Evolutionary conservation across 2,888 invertebrate genomes (phyloP).

Genomic region (Phengaris alcon): DNA sequence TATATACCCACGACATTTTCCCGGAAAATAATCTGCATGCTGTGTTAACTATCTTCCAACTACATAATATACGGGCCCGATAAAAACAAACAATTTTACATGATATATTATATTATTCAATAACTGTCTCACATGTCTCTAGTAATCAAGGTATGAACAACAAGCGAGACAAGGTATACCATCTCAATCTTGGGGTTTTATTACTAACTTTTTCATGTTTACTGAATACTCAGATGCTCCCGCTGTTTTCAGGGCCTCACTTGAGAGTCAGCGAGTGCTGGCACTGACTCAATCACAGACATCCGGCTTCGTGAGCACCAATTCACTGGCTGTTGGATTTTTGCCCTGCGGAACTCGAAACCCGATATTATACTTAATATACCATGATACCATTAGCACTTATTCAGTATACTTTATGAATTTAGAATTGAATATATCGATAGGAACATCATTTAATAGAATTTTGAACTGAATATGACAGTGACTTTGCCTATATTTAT

Average conservation of each 20-base stretch:
- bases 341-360: conserved; percentile 51
- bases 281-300: conserved; percentile 70
- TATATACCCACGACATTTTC: no score
- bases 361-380: conserved; percentile 44
- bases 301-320: conserved; percentile 63
- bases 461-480: background rate
- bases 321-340: conserved; percentile 54
- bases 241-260: conserved; percentile 48
- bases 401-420: conserved; percentile 20
- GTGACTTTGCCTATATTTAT: no score
- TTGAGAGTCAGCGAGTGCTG: conserved; percentile 52
- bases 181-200: no score
- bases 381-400: conserved; percentile 26
- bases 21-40: no score
- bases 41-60: no score
- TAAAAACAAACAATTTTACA: no score
- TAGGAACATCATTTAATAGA: background rate
- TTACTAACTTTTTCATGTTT: no score
- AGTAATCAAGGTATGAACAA: no score
- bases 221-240: background rate
- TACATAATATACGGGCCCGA: no score
- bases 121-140: no score
- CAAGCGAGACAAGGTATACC: no score
- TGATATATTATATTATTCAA: no score
- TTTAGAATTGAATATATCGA: conserved; percentile 11